Base-by-base conservation (phyloP, 2,797 vertebrate genomes). In the Peromyscus aztecus region DNA sequence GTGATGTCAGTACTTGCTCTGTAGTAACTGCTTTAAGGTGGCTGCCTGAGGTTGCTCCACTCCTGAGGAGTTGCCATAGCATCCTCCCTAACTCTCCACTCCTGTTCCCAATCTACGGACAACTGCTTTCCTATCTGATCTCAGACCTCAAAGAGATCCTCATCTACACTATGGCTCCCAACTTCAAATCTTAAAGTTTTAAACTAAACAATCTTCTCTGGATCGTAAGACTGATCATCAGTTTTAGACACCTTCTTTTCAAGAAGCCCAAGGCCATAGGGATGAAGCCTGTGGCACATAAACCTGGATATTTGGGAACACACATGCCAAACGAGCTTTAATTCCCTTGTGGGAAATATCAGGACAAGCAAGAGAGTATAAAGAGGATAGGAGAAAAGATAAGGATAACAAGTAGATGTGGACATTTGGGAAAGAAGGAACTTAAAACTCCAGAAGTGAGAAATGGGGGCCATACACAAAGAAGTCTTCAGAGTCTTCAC, bases 241-340 rank as follows among this genome's bases (percentile, higher is more conserved):
- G 65, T 85, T 93, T 86, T 76, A 97, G 31, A 95, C 63, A 49
- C 6, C 65, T 89, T 61, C 55, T 95, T 91, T 92, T 71, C 77
- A 82, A 49, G 63, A 95, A 94, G 34, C 71, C 49, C 90, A 94
- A 52, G 49, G 69, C 57, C 61, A 88, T 34, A 17, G 46, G 31
- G 34, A 59, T 52, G 2, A 17, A 91, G 31, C 23, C 27, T 90
- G 61, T 85, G 75, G 46, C n/a, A 14, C 0, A 0, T 94, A 76
- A 85, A 63, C 40, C 80, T 61, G 86, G 49, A 65, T 75, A 46
- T 86, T 65, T 93, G 94, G 37, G 37, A 57, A 82, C 7, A 31
- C 63, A 77, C 78, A 73, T 92, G 75, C 34, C 40, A 89, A 87
- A 37, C 69, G 55, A 46, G 85, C 92, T 61, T 55, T 55, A 24